phyloP scores from a whole-genome alignment of 2,113 vertebrate genomes.

The Corythornis madagascariensis region DNA sequence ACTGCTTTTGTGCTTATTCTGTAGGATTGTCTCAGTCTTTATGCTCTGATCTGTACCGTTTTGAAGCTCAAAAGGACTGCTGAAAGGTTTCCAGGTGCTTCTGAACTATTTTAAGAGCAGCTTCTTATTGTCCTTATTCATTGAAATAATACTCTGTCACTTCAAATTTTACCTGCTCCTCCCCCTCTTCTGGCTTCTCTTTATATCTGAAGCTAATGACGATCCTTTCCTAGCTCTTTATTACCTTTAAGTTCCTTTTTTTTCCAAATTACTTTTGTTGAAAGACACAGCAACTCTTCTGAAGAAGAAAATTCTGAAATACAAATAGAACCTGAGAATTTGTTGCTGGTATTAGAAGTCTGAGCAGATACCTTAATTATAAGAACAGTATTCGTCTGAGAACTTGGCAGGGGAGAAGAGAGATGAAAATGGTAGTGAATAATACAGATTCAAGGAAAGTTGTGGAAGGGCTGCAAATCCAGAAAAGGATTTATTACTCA shows the following conservation, averaged over 20 bases:
- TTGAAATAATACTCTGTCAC: not conserved
- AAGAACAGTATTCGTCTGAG: not conserved
- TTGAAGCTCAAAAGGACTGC: not conserved
- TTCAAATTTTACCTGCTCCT: not conserved
- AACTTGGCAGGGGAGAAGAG: not conserved
- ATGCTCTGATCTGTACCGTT: not conserved
- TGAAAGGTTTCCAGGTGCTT: not conserved
- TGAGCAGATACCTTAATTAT: not conserved
- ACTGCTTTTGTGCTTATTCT: not conserved
- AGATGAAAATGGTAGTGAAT: not conserved
- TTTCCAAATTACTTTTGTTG: not conserved
- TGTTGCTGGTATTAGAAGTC: not conserved
- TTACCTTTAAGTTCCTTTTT: not conserved
- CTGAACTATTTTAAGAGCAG: conserved; percentile 12
- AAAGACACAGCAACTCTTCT: not conserved
- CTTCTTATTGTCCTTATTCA: not conserved
- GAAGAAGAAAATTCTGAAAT: not conserved
- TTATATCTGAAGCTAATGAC: not conserved
- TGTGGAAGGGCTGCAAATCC: not conserved
- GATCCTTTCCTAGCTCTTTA: not conserved
- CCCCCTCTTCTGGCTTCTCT: not conserved
- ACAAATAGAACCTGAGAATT: not conserved
- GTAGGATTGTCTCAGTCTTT: not conserved
- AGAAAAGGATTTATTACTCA: not conserved
- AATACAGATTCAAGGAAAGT: not conserved